phyloP scores from a whole-genome alignment of 2,113 vertebrate species.

The Gasterosteus nipponicus region DNA sequence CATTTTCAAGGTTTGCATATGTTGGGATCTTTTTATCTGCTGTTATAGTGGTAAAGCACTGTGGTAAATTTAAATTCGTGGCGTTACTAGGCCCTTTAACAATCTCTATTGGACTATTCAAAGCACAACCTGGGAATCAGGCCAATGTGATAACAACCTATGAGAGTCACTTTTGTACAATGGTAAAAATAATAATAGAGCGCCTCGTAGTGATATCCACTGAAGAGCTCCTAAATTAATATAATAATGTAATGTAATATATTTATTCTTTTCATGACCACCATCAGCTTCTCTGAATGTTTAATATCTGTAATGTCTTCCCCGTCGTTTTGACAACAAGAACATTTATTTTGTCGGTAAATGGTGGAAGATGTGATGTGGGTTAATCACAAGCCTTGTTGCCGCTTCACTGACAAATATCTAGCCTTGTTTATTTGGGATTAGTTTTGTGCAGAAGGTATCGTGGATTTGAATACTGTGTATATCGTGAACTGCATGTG shows the following conservation, averaged over 20 bases:
- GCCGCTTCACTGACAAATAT: slow-evolving; percentile 7
- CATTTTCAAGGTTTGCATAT: slow-evolving; percentile 19
- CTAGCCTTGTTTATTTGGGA: neutral
- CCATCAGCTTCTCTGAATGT: slow-evolving; percentile 4
- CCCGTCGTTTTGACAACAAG: neutral
- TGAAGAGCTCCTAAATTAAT: neutral
- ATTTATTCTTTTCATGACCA: neutral
- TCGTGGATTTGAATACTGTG: neutral
- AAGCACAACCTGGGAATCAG: neutral
- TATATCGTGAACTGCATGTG: neutral
- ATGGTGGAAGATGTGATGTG: neutral
- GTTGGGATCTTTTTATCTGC: neutral
- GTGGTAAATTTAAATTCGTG: neutral
- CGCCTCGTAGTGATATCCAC: neutral
- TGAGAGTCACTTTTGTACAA: neutral
- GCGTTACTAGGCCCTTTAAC: neutral
- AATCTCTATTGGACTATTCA: neutral
- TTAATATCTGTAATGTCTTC: neutral
- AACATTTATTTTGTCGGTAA: neutral
- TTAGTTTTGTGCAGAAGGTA: neutral
- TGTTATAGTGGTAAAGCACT: neutral
- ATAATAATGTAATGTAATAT: neutral
- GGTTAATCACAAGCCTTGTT: neutral
- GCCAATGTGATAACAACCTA: neutral
- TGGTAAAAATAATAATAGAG: neutral